phyloP scores from a whole-genome alignment of 1,140 invertebrate genomes.

The Drosophila watanabei region DNA sequence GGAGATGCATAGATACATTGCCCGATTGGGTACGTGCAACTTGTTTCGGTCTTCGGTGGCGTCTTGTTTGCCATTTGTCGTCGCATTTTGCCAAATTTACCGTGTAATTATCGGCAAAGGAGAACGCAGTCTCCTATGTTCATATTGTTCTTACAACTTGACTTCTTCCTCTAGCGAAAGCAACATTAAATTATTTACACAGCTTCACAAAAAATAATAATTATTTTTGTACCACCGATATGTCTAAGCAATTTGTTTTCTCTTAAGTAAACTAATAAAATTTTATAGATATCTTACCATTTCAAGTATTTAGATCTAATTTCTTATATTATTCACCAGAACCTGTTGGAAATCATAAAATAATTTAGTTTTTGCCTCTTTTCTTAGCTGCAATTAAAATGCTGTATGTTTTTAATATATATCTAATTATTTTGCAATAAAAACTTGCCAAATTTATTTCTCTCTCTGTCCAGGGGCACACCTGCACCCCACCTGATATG shows the following conservation, averaged over 20 bases:
- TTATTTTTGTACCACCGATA: not conserved
- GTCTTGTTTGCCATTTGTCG: slow-evolving; percentile 68
- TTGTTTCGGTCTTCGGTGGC: slow-evolving; percentile 33
- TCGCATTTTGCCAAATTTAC: slow-evolving; percentile 78
- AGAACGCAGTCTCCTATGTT: not conserved
- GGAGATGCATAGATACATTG: slow-evolving; percentile 20
- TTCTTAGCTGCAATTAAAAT: not conserved
- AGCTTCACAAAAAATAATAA: not conserved
- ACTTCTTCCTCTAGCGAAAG: slow-evolving; percentile 14
- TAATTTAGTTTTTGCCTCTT: accelerated
- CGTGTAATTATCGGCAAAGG: slow-evolving; percentile 77
- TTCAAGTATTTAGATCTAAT: not conserved
- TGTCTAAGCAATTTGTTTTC: no score
- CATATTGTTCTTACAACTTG: not conserved
- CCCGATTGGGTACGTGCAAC: slow-evolving; percentile 36
- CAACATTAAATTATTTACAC: slow-evolving; percentile 55
- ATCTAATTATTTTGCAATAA: not conserved
- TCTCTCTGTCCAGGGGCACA: not conserved
- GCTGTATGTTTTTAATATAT: not conserved
- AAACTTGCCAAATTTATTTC: not conserved
- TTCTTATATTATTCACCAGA: not conserved
- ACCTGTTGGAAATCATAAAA: not conserved
- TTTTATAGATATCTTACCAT: not conserved
- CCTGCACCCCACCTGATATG: slow-evolving; percentile 51
- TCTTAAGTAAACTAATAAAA: not conserved